phyloP scores from a whole-genome alignment of 2,113 vertebrate species.

The Egretta garzetta region DNA sequence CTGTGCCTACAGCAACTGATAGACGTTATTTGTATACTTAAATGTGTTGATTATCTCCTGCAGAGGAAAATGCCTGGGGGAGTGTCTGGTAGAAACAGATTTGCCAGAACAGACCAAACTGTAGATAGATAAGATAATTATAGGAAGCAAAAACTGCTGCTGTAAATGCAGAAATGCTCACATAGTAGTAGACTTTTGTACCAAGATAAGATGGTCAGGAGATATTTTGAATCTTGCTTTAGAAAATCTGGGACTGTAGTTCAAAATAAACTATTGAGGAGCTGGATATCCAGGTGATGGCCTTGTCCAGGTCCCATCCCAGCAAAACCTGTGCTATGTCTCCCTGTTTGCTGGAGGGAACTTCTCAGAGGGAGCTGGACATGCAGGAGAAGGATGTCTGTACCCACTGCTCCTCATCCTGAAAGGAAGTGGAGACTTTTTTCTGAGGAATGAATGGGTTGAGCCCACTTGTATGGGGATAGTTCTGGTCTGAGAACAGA shows the following conservation, averaged over 20 bases:
- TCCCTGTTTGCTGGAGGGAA: not conserved
- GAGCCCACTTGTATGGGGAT: not conserved
- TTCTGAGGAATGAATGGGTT: not conserved
- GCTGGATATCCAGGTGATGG: not conserved
- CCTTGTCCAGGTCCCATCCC: not conserved
- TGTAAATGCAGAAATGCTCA: not conserved
- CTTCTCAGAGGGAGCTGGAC: not conserved
- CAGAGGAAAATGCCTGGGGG: not conserved
- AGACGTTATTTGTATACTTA: not conserved
- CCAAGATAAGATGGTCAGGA: not conserved
- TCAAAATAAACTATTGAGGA: not conserved
- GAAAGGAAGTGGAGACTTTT: not conserved
- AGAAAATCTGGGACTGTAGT: not conserved
- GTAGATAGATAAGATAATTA: not conserved
- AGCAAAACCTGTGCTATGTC: not conserved
- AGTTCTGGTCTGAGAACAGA: not conserved
- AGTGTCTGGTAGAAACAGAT: not conserved
- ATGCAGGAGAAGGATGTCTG: not conserved
- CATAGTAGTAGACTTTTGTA: not conserved
- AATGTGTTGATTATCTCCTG: not conserved
- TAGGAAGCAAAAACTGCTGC: not conserved
- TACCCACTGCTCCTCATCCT: not conserved
- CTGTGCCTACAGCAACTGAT: not conserved
- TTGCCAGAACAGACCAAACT: not conserved
- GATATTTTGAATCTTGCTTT: not conserved